Evolutionary conservation across 2,113 vertebrate species (phyloP).

Genomic region (Ammodytes dubius): DNA sequence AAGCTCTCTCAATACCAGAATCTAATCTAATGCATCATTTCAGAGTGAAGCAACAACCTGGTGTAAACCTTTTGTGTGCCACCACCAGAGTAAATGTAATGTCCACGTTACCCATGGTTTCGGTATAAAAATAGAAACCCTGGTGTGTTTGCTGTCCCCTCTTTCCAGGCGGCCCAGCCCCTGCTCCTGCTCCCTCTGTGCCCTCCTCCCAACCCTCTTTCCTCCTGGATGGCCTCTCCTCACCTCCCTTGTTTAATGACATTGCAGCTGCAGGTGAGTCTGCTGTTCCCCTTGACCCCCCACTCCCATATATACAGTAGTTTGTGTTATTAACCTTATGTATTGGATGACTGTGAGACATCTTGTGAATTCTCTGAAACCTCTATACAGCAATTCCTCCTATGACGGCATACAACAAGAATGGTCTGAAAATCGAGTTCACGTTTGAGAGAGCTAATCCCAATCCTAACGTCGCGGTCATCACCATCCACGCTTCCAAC

Average conservation of each 20-base stretch:
- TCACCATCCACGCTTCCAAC: slow-evolving; percentile 98
- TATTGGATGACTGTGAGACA: not conserved
- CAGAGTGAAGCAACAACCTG: not conserved
- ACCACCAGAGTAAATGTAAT: slow-evolving; percentile 11
- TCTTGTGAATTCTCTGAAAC: slow-evolving; percentile 20
- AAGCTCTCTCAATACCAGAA: not conserved
- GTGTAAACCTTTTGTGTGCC: not conserved
- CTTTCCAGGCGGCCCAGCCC: slow-evolving; percentile 85
- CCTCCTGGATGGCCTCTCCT: slow-evolving; percentile 93
- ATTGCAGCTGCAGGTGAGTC: slow-evolving; percentile 88
- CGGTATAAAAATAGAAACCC: slow-evolving; percentile 6
- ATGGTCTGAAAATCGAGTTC: slow-evolving; percentile 98
- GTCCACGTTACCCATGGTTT: not conserved
- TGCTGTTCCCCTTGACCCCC: not conserved
- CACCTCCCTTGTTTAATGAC: slow-evolving; percentile 95
- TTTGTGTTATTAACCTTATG: slow-evolving; percentile 13
- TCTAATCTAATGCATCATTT: not conserved
- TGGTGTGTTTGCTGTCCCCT: slow-evolving; percentile 36
- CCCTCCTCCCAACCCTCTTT: slow-evolving; percentile 91
- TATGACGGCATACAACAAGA: slow-evolving; percentile 98
- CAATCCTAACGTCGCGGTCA: slow-evolving; percentile 96
- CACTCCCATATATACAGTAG: not conserved
- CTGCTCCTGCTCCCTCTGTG: slow-evolving; percentile 82
- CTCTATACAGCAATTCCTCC: slow-evolving; percentile 91
- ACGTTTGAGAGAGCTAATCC: slow-evolving; percentile 97